Percentiles rank a stretch among this genome's conserved stretches.
These are phyloP conservation scores for Drosophila peninsularis DNA, from an alignment of 2,888 invertebrate species.

Conservation along the genomic window DNA sequence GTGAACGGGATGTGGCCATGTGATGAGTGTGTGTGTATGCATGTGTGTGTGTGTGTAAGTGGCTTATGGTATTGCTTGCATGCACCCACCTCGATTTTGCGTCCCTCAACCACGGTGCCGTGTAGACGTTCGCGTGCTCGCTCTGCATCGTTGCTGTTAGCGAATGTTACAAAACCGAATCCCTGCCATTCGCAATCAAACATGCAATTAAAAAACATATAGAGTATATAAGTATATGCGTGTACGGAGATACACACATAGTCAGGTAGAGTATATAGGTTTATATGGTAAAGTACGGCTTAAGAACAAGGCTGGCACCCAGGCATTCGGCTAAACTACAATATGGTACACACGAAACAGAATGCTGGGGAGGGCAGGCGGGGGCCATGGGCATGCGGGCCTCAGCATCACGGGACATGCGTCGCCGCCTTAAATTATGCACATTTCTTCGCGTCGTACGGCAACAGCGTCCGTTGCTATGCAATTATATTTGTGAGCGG, in stretches of 20 bases:
- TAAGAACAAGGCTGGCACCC: slow-evolving; percentile 15
- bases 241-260: slow-evolving; percentile 55
- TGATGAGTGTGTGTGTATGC: slow-evolving; percentile 17
- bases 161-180: slow-evolving; percentile 99
- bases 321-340: slow-evolving; percentile 45
- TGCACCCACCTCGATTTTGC: slow-evolving; percentile 99
- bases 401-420: slow-evolving; percentile 50
- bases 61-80: slow-evolving; percentile 87
- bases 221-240: slow-evolving; percentile 68
- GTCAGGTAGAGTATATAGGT: slow-evolving; percentile 29
- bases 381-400: slow-evolving; percentile 61
- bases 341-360: slow-evolving; percentile 25
- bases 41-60: slow-evolving; percentile 42
- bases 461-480: slow-evolving; percentile 66
- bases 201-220: slow-evolving; percentile 81
- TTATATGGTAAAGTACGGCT: slow-evolving; percentile 21
- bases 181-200: slow-evolving; percentile 89
- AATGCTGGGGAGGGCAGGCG: not conserved
- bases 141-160: slow-evolving; percentile 99
- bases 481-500: slow-evolving; percentile 63
- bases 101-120: slow-evolving; percentile 99
- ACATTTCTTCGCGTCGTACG: slow-evolving; percentile 43
- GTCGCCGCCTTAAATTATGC: slow-evolving; percentile 71
- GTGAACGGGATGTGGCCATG: slow-evolving; percentile 25
- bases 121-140: slow-evolving; percentile 99